Evolutionary conservation across 2,888 invertebrate species (phyloP).

Genomic region (Scaptodrosophila latifasciaeformis): DNA sequence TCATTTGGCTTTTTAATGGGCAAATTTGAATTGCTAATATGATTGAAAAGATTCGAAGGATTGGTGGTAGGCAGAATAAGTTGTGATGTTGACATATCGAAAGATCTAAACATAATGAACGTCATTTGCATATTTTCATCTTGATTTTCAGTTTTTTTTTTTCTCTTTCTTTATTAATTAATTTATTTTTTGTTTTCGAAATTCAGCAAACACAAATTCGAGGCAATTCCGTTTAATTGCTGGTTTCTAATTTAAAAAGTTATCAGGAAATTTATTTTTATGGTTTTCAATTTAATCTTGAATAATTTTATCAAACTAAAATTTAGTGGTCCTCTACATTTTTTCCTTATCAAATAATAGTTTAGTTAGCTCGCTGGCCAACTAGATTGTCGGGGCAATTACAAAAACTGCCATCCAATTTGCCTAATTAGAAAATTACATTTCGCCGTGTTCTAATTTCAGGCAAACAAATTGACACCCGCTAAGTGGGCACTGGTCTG

Average conservation of each 20-base stretch:
- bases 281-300: too few relatives aligned
- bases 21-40: slow-evolving; percentile 66
- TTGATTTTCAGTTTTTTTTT: slow-evolving; percentile 30
- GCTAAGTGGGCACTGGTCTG: neutral
- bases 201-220: too few relatives aligned
- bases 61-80: slow-evolving; percentile 25
- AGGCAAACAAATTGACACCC: slow-evolving; percentile 51
- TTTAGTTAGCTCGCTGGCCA: slow-evolving; percentile 19
- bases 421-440: slow-evolving; percentile 63
- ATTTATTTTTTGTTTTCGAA: too few relatives aligned
- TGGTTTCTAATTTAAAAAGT: too few relatives aligned
- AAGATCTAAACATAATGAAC: slow-evolving; percentile 61
- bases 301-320: too few relatives aligned
- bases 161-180: slow-evolving; percentile 13
- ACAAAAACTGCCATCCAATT: slow-evolving; percentile 24
- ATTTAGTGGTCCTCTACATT: too few relatives aligned
- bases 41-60: slow-evolving; percentile 18
- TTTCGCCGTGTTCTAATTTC: slow-evolving; percentile 55
- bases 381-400: neutral
- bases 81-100: slow-evolving; percentile 63
- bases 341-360: too few relatives aligned
- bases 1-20: slow-evolving; percentile 61
- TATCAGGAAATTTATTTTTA: too few relatives aligned
- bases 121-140: slow-evolving; percentile 19
- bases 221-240: too few relatives aligned